Conservation (phyloP, 1,140 invertebrate genomes). For the Diabrotica undecimpunctata region DNA sequence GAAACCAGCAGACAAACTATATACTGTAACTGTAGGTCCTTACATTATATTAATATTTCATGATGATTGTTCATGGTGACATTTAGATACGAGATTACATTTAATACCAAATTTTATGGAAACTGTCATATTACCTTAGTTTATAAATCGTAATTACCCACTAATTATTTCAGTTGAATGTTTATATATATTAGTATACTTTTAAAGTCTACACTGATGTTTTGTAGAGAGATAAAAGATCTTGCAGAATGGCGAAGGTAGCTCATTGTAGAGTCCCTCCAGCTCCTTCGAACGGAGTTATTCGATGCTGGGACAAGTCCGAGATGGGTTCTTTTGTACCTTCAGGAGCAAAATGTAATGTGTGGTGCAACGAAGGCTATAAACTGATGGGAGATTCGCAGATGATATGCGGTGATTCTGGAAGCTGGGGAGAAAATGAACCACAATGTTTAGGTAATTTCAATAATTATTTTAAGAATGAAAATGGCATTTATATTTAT, state of each 20-base stretch:
- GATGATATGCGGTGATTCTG: slow-evolving; percentile 50
- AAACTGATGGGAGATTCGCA: slow-evolving; percentile 51
- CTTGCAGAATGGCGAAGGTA: slow-evolving; percentile 25
- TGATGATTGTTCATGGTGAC: too few species aligned
- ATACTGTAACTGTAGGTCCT: too few species aligned
- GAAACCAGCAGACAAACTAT: too few species aligned
- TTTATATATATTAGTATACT: too few species aligned
- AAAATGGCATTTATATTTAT: slow-evolving; percentile 4
- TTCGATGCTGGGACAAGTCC: slow-evolving; percentile 26
- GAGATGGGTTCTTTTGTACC: slow-evolving; percentile 29
- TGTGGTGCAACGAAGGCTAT: slow-evolving; percentile 54
- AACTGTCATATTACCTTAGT: too few species aligned
- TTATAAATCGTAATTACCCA: too few species aligned
- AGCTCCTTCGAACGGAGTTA: slow-evolving; percentile 27
- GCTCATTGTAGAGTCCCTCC: slow-evolving; percentile 25
- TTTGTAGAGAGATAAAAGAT: slow-evolving; percentile 21
- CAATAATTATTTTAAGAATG: not conserved
- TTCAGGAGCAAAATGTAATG: slow-evolving; percentile 54
- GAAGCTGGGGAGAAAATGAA: slow-evolving; percentile 53
- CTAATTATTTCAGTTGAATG: too few species aligned
- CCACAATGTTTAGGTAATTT: slow-evolving; percentile 50
- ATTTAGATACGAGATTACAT: too few species aligned
- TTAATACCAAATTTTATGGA: too few species aligned
- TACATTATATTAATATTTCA: too few species aligned
- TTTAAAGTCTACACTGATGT: not conserved